Evolutionary conservation across 2,888 invertebrate species (phyloP).

Genomic region (Morpho achilles): DNA sequence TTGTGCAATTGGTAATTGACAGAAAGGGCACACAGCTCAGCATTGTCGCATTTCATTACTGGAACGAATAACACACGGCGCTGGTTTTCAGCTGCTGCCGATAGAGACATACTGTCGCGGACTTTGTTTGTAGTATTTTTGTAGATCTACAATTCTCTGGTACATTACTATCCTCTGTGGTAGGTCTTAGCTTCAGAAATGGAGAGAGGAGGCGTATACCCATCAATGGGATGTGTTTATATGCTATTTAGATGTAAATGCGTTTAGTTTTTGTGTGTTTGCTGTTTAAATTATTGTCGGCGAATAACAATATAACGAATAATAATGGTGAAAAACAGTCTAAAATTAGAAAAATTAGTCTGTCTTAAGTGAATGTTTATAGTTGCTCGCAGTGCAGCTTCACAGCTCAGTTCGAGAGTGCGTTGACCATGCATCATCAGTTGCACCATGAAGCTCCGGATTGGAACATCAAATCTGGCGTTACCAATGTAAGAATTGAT

Average conservation of each 20-base stretch:
- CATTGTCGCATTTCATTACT: too few relatives aligned
- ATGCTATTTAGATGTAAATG: neutral
- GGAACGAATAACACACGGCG: too few relatives aligned
- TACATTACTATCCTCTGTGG: too few relatives aligned
- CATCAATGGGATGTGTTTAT: neutral
- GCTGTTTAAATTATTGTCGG: too few relatives aligned
- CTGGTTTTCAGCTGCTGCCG: neutral
- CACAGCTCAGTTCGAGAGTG: constrained; percentile 60
- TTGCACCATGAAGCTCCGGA: constrained; percentile 46
- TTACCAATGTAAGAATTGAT: constrained; percentile 4
- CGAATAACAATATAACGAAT: neutral
- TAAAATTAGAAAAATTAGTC: neutral
- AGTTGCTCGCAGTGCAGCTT: constrained; percentile 65
- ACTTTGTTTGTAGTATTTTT: too few relatives aligned
- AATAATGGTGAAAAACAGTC: neutral
- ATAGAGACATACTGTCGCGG: neutral
- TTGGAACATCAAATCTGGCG: constrained; percentile 21
- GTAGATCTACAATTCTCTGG: too few relatives aligned
- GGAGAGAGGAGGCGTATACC: too few relatives aligned
- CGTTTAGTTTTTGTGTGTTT: neutral
- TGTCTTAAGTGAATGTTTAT: constrained; percentile 8
- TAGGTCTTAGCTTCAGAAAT: too few relatives aligned
- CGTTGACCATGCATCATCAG: constrained; percentile 59
- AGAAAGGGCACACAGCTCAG: too few relatives aligned
- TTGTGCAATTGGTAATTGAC: too few relatives aligned